phyloP scores from a whole-genome alignment of 2,888 invertebrate species.

The Pristionchus arcanus region DNA sequence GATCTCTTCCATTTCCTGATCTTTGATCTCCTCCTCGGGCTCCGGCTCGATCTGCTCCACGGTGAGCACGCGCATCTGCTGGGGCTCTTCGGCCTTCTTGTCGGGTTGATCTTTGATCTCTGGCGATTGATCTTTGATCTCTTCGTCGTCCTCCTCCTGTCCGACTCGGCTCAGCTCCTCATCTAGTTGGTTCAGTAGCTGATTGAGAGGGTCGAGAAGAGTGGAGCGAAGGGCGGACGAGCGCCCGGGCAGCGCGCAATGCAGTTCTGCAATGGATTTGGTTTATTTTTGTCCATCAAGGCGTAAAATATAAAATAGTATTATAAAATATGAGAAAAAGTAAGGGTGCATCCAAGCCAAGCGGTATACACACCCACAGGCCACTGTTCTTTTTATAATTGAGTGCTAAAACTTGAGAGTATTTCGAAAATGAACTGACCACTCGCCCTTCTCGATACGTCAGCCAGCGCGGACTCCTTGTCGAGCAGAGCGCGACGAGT shows the following conservation, averaged over 20 bases:
- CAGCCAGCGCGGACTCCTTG: constrained; percentile 65
- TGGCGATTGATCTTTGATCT: constrained; percentile 21
- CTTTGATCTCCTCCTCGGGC: constrained; percentile 28
- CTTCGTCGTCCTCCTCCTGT: constrained; percentile 56
- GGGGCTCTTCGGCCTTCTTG: not conserved
- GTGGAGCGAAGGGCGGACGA: constrained; percentile 61
- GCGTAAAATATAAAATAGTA: too few relatives aligned
- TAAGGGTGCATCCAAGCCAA: too few relatives aligned
- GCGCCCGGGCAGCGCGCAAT: constrained; percentile 67
- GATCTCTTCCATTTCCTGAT: not conserved
- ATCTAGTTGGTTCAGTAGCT: constrained; percentile 67
- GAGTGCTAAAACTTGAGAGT: too few relatives aligned
- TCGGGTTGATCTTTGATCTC: constrained; percentile 45
- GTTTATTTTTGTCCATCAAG: too few relatives aligned
- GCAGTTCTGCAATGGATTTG: constrained; percentile 60
- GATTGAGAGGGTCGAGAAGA: constrained; percentile 64
- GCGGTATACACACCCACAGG: too few relatives aligned
- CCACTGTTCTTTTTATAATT: too few relatives aligned
- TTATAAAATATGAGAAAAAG: too few relatives aligned
- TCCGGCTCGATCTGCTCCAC: not conserved
- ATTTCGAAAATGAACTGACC: constrained; percentile 1
- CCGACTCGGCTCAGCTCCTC: constrained; percentile 59
- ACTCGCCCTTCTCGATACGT: constrained; percentile 67
- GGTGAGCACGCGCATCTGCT: not conserved
- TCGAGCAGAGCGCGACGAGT: constrained; percentile 70